These are phyloP conservation scores for Tolypeutes matacus DNA, from an alignment of 2,797 vertebrate genomes.

Conservation along the genomic window DNA sequence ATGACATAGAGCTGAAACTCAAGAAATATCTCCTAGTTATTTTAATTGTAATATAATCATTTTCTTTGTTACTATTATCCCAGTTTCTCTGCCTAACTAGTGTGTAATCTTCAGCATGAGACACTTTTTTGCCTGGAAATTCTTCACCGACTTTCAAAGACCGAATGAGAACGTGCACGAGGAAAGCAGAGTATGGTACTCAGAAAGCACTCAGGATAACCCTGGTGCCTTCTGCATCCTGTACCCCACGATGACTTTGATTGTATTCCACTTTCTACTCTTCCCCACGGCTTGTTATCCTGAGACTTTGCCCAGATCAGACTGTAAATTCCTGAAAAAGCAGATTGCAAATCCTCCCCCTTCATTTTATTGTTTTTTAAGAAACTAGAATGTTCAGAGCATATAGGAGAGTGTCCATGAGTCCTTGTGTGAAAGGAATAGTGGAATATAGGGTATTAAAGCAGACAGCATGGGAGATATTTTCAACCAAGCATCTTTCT, in stretches of 20 bases:
- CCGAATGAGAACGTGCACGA: neutral
- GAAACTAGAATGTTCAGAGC: neutral
- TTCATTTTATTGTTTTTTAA: neutral
- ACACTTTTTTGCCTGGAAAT: neutral
- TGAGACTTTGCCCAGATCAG: neutral
- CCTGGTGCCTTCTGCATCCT: neutral
- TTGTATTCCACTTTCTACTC: neutral
- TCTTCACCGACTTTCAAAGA: neutral
- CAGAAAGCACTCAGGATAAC: neutral
- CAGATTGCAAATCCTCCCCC: neutral
- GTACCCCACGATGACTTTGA: too few species aligned
- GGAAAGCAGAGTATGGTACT: neutral
- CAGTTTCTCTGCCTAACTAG: neutral
- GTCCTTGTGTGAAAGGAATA: neutral
- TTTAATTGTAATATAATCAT: neutral
- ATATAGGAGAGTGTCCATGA: neutral
- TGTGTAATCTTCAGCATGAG: neutral
- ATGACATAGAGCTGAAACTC: neutral
- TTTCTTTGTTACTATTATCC: neutral
- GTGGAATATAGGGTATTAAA: too few species aligned
- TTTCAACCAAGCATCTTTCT: neutral
- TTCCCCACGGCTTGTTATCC: neutral
- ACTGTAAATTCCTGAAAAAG: neutral
- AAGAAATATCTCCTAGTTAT: neutral
- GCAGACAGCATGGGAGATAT: neutral